Evolutionary conservation across 2,888 invertebrate species (phyloP).

Genomic region (Hemicrepidius hirtus): DNA sequence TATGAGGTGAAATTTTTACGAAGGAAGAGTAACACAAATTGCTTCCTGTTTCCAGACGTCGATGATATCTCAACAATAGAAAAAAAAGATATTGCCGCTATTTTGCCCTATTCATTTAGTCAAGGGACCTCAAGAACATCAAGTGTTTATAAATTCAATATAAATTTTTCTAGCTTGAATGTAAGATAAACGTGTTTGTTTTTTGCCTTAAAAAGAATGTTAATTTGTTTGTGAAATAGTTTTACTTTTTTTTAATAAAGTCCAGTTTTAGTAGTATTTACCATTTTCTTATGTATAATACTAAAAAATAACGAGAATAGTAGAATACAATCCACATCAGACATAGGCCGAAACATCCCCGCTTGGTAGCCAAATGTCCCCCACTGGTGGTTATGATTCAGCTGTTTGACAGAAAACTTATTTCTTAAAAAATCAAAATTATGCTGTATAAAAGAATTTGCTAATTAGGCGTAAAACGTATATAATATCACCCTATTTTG

Average conservation of each 20-base stretch:
- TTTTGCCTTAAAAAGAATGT: too few relatives aligned
- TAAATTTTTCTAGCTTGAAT: neutral
- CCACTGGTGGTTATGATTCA: neutral
- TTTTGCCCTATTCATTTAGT: neutral
- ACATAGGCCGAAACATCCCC: neutral
- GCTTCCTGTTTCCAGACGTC: neutral
- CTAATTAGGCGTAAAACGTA: too few relatives aligned
- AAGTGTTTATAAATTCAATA: neutral
- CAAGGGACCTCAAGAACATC: neutral
- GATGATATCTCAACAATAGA: neutral
- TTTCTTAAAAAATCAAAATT: neutral
- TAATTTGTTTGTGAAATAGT: neutral
- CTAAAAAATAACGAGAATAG: too few relatives aligned
- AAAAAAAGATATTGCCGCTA: neutral
- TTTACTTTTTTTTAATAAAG: too few relatives aligned
- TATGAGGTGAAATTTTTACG: constrained; percentile 1
- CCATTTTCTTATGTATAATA: neutral
- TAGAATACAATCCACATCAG: too few relatives aligned
- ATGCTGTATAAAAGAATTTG: neutral
- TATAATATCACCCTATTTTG: neutral
- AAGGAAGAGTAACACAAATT: neutral
- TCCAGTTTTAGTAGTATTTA: too few relatives aligned
- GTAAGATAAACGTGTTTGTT: neutral
- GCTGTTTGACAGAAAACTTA: neutral
- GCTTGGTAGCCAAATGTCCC: neutral